phyloP scores from a whole-genome alignment of 2,888 invertebrate genomes.

The Trissolcus brochymenae region DNA sequence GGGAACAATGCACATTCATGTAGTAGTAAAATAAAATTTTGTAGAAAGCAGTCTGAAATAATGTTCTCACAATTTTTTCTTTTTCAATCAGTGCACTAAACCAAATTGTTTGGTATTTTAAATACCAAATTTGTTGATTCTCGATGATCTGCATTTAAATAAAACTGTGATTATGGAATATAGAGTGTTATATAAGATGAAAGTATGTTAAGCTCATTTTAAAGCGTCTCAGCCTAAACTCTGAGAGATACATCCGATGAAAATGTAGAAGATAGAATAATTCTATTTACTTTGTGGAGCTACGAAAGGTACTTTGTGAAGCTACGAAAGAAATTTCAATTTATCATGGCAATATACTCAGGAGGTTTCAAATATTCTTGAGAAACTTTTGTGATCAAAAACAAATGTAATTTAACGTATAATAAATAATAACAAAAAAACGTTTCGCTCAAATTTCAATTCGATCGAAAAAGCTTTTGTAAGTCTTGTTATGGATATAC shows the following conservation, averaged over 20 bases:
- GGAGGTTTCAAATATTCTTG: no score
- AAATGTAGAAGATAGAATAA: not conserved
- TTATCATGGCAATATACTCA: no score
- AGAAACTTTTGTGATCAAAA: not conserved
- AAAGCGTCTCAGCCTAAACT: no score
- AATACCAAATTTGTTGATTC: not conserved
- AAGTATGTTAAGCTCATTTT: no score
- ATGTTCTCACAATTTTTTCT: not conserved
- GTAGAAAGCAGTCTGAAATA: no score
- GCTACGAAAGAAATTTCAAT: no score
- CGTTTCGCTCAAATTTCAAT: not conserved
- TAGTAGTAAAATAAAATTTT: no score
- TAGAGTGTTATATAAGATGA: no score
- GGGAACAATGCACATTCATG: no score
- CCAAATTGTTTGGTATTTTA: not conserved
- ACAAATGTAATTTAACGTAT: conserved; percentile 4
- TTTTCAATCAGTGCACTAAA: not conserved
- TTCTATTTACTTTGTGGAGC: conserved; percentile 1
- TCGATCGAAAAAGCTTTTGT: not conserved
- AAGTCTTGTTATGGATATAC: conserved; percentile 16
- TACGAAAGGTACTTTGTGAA: not conserved
- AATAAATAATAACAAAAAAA: conserved; percentile 12
- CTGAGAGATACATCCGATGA: no score
- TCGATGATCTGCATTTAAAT: no score
- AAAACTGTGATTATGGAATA: no score